A percentile compares a stretch with the other conserved stretches of the same genome.
These are phyloP conservation scores for Buphagus erythrorhynchus DNA, from an alignment of 2,797 vertebrate genomes.

Conservation along the genomic window DNA sequence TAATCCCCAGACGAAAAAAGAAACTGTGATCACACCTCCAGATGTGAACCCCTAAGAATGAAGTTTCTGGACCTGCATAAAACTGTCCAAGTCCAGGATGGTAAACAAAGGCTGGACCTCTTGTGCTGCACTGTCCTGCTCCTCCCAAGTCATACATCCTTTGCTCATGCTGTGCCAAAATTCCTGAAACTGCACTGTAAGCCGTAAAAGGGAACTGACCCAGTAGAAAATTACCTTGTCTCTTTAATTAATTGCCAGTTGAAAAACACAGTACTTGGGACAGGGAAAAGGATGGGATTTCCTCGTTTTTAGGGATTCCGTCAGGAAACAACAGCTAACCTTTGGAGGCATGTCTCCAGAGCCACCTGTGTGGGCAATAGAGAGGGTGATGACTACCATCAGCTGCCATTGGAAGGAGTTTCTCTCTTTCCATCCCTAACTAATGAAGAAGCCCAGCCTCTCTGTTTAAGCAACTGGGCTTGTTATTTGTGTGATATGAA, in stretches of 20 bases:
- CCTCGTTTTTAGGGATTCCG: background rate
- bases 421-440: background rate
- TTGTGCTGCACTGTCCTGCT: background rate
- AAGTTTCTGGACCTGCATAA: background rate
- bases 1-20: background rate
- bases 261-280: background rate
- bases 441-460: background rate
- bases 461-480: background rate
- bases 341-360: background rate
- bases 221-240: background rate
- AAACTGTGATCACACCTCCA: background rate
- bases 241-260: background rate
- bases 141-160: background rate
- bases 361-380: background rate
- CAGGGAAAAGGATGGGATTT: background rate
- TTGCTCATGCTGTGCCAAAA: background rate
- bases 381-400: background rate
- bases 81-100: background rate
- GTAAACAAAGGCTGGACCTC: background rate
- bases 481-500: background rate
- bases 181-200: background rate
- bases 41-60: background rate
- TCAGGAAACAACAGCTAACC: background rate
- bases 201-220: background rate
- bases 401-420: background rate